phyloP scores from a whole-genome alignment of 2,113 vertebrate species.

The Rhadina sibilatrix region DNA sequence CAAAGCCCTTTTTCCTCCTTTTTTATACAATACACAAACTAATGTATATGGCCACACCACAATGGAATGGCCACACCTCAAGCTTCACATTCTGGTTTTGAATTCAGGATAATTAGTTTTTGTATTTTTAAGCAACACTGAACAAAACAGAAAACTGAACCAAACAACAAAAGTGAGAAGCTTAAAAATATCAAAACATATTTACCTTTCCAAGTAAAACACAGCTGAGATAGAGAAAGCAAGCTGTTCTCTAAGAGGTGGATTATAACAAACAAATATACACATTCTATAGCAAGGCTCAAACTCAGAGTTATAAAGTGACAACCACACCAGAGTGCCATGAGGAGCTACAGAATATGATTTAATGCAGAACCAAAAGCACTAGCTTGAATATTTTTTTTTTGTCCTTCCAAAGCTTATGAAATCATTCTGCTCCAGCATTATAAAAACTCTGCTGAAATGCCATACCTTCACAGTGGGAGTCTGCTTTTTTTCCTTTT shows the following conservation, averaged over 20 bases:
- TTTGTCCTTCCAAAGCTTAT: not conserved
- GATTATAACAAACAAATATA: not conserved
- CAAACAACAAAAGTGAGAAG: not conserved
- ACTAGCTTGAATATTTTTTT: not conserved
- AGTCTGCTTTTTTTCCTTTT: not conserved
- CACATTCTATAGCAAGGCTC: not conserved
- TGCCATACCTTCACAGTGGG: not conserved
- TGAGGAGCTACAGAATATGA: not conserved
- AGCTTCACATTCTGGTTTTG: not conserved
- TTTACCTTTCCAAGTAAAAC: not conserved
- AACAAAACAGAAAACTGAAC: not conserved
- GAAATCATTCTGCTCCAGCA: not conserved
- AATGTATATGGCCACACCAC: too few species aligned
- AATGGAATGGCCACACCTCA: not conserved
- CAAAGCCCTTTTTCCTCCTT: not conserved
- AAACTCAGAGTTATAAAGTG: not conserved
- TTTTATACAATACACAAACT: not conserved
- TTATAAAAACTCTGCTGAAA: not conserved
- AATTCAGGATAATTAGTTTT: not conserved
- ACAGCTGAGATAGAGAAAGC: not conserved
- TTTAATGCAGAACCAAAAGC: not conserved
- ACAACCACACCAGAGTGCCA: not conserved
- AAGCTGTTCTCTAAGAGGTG: not conserved
- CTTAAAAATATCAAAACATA: not conserved
- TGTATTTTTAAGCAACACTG: not conserved